Conservation (phyloP, 2,113 vertebrate genomes). For the Galemys pyrenaicus region DNA sequence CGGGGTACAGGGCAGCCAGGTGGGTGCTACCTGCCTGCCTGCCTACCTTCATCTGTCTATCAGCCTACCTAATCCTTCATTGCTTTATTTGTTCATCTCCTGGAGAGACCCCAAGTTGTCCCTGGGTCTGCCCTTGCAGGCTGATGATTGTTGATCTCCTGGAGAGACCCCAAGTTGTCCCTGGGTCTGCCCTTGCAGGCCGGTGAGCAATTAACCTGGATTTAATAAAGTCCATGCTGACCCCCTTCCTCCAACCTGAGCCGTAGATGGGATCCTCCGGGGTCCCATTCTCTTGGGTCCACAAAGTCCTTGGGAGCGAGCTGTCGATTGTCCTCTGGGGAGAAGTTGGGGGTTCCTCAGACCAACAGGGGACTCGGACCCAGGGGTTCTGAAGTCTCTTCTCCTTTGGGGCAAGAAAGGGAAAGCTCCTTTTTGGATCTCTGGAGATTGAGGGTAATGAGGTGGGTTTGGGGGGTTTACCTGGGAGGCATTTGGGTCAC, state of each 20-base stretch:
- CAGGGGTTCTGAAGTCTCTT: neutral
- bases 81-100: neutral
- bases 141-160: too few relatives aligned
- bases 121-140: neutral
- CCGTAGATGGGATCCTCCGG: fast-evolving
- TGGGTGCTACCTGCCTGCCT: too few relatives aligned
- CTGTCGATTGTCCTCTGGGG: neutral
- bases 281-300: neutral
- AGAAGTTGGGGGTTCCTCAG: neutral
- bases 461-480: neutral
- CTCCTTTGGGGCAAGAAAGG: neutral
- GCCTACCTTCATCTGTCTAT: too few relatives aligned
- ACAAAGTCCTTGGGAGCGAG: neutral
- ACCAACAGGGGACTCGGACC: neutral
- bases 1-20: too few relatives aligned
- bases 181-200: neutral
- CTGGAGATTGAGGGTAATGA: neutral
- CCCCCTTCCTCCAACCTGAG: fast-evolving
- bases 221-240: neutral
- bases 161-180: neutral
- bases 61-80: neutral
- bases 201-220: neutral
- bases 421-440: neutral
- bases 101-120: neutral
- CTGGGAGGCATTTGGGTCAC: neutral